These are phyloP conservation scores for Pyrrhia umbra DNA, from an alignment of 2,888 invertebrate species.

Conservation along the genomic window DNA sequence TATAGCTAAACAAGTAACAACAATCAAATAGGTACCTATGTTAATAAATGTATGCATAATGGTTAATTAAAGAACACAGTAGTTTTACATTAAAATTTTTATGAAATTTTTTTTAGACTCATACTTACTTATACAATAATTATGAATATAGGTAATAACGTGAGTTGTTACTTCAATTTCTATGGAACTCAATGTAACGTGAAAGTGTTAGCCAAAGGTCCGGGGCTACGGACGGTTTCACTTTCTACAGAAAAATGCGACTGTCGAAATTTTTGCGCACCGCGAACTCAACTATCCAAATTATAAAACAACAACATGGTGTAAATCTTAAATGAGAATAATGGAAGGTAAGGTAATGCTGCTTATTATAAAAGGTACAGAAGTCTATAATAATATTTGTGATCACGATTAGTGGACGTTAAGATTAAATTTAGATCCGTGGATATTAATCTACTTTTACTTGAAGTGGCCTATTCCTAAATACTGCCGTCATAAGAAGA, in stretches of 20 bases:
- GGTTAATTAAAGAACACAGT: no score
- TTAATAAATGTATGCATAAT: no score
- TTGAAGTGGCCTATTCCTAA: no score
- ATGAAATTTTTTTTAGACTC: no score
- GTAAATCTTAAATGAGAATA: constrained; percentile 6
- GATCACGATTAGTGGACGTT: neutral
- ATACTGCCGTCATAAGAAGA: no score
- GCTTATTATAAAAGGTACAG: neutral
- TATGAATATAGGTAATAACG: neutral
- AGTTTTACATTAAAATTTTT: no score
- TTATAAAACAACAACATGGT: constrained; percentile 23
- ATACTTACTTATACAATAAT: no score
- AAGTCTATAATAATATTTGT: neutral
- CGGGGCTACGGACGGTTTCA: constrained; percentile 73
- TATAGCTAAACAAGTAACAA: neutral
- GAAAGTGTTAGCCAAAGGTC: constrained; percentile 78
- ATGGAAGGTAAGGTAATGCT: neutral
- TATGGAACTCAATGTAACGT: constrained; percentile 68
- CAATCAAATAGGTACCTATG: no score
- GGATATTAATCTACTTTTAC: no score
- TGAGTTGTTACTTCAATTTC: constrained; percentile 49
- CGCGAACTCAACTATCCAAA: constrained; percentile 24
- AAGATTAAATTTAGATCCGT: no score
- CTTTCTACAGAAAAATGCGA: constrained; percentile 87
- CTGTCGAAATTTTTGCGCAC: constrained; percentile 68